Evolutionary conservation across 2,797 vertebrate species (phyloP).

Genomic region (Arrhamphus sclerolepis): DNA sequence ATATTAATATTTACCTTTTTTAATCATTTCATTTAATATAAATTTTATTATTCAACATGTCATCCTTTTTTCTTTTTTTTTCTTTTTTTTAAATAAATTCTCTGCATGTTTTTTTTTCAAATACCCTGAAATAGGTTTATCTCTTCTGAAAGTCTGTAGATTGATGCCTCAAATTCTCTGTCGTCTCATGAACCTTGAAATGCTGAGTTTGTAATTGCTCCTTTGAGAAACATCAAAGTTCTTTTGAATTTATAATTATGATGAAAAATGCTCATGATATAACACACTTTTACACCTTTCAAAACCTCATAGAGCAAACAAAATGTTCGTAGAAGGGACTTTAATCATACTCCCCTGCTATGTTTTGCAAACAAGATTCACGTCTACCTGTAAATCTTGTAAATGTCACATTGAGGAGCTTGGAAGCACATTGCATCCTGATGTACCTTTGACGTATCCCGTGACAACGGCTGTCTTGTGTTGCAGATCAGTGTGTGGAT

Average conservation of each 20-base stretch:
- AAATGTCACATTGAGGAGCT: background rate
- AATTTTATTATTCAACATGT: too few relatives aligned
- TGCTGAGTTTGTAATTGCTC: background rate
- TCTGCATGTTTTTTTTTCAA: too few relatives aligned
- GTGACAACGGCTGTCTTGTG: slow-evolving; percentile 36
- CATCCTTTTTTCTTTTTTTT: too few relatives aligned
- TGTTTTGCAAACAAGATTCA: slow-evolving; percentile 6
- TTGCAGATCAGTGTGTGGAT: slow-evolving; percentile 93
- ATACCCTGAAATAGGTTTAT: background rate
- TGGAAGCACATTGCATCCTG: background rate
- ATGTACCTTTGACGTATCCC: slow-evolving; percentile 12
- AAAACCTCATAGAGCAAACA: background rate
- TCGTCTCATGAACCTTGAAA: background rate
- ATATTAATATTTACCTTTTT: background rate
- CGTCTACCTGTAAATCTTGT: slow-evolving; percentile 19
- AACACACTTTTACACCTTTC: background rate
- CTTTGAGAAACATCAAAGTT: background rate
- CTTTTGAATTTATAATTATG: too few relatives aligned
- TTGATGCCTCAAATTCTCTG: background rate
- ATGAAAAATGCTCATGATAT: background rate
- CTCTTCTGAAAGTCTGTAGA: background rate
- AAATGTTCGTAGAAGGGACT: background rate
- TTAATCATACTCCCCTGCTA: background rate
- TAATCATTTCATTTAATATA: background rate
- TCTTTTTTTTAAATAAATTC: background rate